phyloP scores from a whole-genome alignment of 2,113 vertebrate species.

The Vulpes ferrilata region DNA sequence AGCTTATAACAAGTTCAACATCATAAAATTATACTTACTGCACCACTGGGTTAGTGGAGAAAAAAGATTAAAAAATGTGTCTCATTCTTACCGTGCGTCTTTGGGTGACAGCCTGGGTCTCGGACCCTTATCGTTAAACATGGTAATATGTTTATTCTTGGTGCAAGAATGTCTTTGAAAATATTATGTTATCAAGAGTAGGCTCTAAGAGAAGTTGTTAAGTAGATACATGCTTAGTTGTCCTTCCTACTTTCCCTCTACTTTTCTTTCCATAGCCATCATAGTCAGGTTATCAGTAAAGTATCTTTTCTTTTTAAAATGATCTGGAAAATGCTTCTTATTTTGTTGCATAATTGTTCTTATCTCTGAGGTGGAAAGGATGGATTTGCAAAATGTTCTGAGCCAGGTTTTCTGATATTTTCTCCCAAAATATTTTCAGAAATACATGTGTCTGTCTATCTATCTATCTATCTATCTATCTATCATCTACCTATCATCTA shows the following conservation, averaged over 20 bases:
- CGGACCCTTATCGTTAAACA: not conserved
- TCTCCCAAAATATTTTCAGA: not conserved
- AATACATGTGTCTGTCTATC: not conserved
- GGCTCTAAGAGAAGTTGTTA: not conserved
- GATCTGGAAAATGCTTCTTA: not conserved
- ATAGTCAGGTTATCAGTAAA: not conserved
- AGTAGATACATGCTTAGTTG: not conserved
- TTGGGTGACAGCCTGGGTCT: not conserved
- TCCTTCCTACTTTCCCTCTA: not conserved
- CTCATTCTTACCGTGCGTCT: not conserved
- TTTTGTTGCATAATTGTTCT: not conserved
- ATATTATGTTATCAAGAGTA: rapidly evolving
- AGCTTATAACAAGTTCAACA: not conserved
- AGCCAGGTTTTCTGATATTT: not conserved
- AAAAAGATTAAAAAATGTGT: not conserved
- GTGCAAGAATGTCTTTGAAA: not conserved
- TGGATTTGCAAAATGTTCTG: not conserved
- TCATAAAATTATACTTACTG: not conserved
- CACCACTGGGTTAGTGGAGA: not conserved
- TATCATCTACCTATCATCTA: not conserved
- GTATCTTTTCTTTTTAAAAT: not conserved
- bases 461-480: not conserved
- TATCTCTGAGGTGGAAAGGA: not conserved
- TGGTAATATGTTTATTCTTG: not conserved
- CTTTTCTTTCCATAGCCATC: not conserved